phyloP scores from a whole-genome alignment of 2,888 invertebrate genomes.

The Tetragonula carbonaria region DNA sequence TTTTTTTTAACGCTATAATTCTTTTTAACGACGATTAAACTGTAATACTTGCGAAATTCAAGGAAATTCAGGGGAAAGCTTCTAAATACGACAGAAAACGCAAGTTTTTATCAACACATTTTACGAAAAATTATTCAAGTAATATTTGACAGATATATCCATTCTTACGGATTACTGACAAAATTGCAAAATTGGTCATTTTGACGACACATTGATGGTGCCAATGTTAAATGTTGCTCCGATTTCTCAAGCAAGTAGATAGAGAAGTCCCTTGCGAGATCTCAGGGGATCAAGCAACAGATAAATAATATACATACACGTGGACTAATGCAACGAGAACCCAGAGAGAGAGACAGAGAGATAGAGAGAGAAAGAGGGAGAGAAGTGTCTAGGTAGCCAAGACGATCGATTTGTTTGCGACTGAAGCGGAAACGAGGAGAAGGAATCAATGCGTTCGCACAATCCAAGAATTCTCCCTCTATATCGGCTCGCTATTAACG shows the following conservation, averaged over 20 bases:
- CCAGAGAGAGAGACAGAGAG: not conserved
- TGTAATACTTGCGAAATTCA: too few species aligned
- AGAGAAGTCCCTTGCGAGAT: not conserved
- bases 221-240: too few species aligned
- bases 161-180: too few species aligned
- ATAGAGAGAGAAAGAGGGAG: not conserved
- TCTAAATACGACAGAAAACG: too few species aligned
- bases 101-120: too few species aligned
- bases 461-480: constrained; percentile 31
- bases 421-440: constrained; percentile 26
- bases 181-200: too few species aligned
- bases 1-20: too few species aligned
- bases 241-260: not conserved
- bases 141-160: too few species aligned
- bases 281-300: not conserved
- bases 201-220: too few species aligned
- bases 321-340: not conserved
- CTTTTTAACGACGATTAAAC: too few species aligned
- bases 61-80: too few species aligned
- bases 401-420: constrained; percentile 31
- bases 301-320: not conserved
- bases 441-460: constrained; percentile 23
- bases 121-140: too few species aligned
- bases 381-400: not conserved
- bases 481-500: constrained; percentile 43